phyloP scores from a whole-genome alignment of 2,113 vertebrate genomes.

The Silurus meridionalis region DNA sequence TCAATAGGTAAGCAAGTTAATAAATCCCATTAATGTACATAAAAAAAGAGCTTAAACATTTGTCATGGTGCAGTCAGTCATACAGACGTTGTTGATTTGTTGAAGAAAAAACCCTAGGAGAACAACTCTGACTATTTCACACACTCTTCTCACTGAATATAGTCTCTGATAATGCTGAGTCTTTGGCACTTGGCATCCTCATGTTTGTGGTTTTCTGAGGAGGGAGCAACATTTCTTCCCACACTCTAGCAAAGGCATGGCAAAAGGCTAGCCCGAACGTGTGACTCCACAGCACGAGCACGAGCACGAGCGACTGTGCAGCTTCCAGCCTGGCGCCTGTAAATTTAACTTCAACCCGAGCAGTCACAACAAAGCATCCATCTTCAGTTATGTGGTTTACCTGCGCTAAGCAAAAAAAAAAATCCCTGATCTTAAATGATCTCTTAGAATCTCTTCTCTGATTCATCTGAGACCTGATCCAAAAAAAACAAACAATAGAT shows the following conservation, averaged over 20 bases:
- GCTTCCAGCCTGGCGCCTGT: conserved; percentile 30
- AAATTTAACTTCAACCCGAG: conserved; percentile 2
- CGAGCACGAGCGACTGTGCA: neutral
- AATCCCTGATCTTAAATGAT: neutral
- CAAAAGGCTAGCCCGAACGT: conserved; percentile 32
- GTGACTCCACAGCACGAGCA: conserved; percentile 32
- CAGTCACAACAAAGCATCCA: conserved; percentile 35
- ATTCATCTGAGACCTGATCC: neutral
- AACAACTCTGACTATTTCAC: conserved; percentile 55
- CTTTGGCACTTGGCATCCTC: conserved; percentile 42
- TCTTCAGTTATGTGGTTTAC: conserved; percentile 39
- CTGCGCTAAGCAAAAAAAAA: neutral
- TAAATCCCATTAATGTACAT: neutral
- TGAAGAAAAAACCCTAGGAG: neutral
- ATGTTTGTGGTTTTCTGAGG: conserved; percentile 42
- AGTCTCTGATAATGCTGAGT: conserved; percentile 44
- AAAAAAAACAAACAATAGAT: neutral
- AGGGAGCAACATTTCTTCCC: conserved; percentile 44
- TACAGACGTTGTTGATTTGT: neutral
- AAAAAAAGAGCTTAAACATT: neutral
- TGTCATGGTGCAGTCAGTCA: conserved; percentile 3
- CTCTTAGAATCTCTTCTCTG: neutral
- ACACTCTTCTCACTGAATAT: conserved; percentile 30
- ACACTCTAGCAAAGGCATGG: conserved; percentile 26
- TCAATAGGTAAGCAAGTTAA: neutral